phyloP scores from a whole-genome alignment of 2,888 invertebrate species.

The Trichogramma evanescens region DNA sequence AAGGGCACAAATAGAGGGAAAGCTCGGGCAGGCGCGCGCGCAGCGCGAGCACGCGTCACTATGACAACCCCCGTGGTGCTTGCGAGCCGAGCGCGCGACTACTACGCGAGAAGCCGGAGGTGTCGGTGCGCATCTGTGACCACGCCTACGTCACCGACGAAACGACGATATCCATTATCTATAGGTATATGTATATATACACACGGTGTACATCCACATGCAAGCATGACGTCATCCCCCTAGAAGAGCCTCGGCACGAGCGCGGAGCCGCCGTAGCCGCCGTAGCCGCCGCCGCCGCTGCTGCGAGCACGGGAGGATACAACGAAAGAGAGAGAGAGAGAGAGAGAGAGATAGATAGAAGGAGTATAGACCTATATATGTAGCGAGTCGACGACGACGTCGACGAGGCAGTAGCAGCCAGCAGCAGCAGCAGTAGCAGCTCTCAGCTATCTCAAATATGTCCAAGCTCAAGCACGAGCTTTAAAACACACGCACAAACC shows the following conservation, averaged over 20 bases:
- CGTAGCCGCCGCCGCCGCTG: conserved; percentile 19
- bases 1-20: conserved; percentile 15
- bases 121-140: conserved; percentile 48
- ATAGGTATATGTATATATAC: too few relatives aligned
- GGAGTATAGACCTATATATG: too few relatives aligned
- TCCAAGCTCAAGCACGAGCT: too few relatives aligned
- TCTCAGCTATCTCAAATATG: too few relatives aligned
- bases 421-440: too few relatives aligned
- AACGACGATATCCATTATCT: conserved; percentile 1
- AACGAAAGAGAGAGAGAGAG: not conserved
- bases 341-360: not conserved
- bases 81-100: conserved; percentile 43
- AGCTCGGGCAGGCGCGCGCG: conserved; percentile 1
- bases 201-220: not conserved
- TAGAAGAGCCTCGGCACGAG: conserved; percentile 33
- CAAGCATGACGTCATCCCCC: conserved; percentile 8
- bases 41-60: conserved; percentile 29
- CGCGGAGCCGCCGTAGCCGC: conserved; percentile 38
- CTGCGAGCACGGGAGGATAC: not conserved
- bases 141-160: conserved; percentile 46
- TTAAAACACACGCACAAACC: too few relatives aligned
- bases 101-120: conserved; percentile 39
- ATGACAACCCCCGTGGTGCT: conserved; percentile 39
- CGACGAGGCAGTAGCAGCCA: too few relatives aligned
- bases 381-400: too few relatives aligned